These are phyloP conservation scores for Dicaeum eximium DNA, from an alignment of 2,113 vertebrate genomes.

Conservation along the genomic window DNA sequence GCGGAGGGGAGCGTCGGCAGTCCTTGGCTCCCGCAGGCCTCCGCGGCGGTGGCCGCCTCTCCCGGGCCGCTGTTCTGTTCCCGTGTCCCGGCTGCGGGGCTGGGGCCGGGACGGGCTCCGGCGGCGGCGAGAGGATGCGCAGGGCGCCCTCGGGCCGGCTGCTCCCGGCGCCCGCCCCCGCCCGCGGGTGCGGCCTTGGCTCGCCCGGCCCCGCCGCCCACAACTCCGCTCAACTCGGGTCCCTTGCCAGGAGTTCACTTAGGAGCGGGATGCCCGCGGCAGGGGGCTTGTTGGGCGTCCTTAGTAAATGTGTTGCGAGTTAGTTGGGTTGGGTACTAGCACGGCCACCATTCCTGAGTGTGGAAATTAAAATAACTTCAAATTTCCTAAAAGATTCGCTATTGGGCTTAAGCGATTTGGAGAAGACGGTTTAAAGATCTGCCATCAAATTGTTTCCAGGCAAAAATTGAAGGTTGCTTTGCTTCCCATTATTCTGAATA, in stretches of 20 bases:
- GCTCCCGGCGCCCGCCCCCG: not conserved
- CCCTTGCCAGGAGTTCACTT: not conserved
- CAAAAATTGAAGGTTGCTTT: not conserved
- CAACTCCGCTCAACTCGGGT: not conserved
- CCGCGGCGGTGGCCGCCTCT: not conserved
- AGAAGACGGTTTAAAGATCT: not conserved
- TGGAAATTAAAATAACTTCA: not conserved
- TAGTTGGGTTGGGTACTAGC: accelerated
- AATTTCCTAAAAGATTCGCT: accelerated
- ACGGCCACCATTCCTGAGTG: accelerated
- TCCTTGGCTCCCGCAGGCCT: not conserved
- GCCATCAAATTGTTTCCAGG: not conserved
- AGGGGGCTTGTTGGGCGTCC: accelerated
- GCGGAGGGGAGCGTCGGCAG: not conserved
- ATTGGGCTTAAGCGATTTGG: accelerated
- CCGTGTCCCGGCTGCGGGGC: not conserved
- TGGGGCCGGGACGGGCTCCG: not conserved
- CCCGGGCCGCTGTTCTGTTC: not conserved
- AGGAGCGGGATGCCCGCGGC: accelerated
- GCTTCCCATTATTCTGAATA: not conserved
- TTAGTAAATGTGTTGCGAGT: accelerated
- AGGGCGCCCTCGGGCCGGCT: not conserved
- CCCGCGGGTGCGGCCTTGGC: not conserved
- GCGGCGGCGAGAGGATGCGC: not conserved
- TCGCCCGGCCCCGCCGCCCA: not conserved